Evolutionary conservation across 2,113 vertebrate species (phyloP).

Genomic region (Climacteris rufus): DNA sequence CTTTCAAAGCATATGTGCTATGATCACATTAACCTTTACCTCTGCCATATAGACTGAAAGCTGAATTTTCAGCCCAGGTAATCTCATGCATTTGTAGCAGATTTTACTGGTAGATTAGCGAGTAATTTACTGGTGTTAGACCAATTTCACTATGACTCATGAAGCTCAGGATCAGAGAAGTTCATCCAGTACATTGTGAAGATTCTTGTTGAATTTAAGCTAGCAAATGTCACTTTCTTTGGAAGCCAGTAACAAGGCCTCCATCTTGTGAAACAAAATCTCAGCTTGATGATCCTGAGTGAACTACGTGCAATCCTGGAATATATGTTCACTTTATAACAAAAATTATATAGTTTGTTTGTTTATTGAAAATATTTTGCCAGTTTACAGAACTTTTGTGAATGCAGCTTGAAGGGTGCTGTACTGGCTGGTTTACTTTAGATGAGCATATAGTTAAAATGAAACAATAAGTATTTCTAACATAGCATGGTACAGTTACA

Average conservation of each 20-base stretch:
- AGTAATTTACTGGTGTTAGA: neutral
- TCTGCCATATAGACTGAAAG: neutral
- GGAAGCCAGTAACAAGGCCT: neutral
- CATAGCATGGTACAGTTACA: neutral
- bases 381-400: neutral
- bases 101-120: neutral
- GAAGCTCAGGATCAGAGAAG: neutral
- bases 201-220: neutral
- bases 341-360: neutral
- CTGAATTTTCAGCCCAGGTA: neutral
- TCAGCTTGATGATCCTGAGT: neutral
- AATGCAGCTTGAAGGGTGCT: neutral
- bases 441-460: neutral
- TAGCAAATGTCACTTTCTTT: neutral
- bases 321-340: neutral
- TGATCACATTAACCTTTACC: neutral
- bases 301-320: neutral
- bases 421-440: neutral
- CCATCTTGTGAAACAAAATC: neutral
- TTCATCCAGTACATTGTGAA: neutral
- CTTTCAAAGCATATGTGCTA: neutral
- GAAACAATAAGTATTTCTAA: neutral
- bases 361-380: neutral
- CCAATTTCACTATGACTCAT: neutral
- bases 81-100: neutral